phyloP scores from a whole-genome alignment of 2,888 invertebrate genomes.

The Tipula helvola region DNA sequence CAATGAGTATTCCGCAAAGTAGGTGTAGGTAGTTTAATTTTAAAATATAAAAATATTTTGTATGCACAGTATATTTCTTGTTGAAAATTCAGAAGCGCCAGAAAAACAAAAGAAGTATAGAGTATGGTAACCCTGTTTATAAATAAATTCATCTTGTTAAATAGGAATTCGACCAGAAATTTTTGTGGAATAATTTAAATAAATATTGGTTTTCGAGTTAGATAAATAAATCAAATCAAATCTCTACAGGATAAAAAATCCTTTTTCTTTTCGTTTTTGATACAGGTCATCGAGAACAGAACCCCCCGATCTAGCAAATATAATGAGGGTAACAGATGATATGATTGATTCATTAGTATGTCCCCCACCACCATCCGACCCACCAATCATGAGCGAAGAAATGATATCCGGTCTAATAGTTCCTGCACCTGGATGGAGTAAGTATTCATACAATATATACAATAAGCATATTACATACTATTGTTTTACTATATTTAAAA shows the following conservation, averaged over 20 bases:
- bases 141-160: background rate
- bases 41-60: background rate
- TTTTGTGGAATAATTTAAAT: background rate
- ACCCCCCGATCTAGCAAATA: slow-evolving; percentile 62
- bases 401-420: slow-evolving; percentile 95
- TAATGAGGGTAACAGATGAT: slow-evolving; percentile 82
- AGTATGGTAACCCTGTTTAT: background rate
- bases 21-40: background rate
- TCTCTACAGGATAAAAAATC: background rate
- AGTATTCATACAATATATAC: slow-evolving; percentile 33
- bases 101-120: background rate
- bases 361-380: slow-evolving; percentile 90
- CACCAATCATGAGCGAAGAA: slow-evolving; percentile 86
- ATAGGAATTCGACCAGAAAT: background rate
- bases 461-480: background rate
- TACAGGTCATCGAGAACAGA: slow-evolving; percentile 66
- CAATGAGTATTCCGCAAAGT: background rate
- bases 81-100: background rate
- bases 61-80: background rate
- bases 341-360: slow-evolving; percentile 92
- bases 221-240: background rate
- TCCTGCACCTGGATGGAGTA: slow-evolving; percentile 91
- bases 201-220: background rate
- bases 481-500: background rate
- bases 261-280: background rate